Conservation (phyloP, 2,888 invertebrate genomes). For the Aphidoletes aphidimyza region DNA sequence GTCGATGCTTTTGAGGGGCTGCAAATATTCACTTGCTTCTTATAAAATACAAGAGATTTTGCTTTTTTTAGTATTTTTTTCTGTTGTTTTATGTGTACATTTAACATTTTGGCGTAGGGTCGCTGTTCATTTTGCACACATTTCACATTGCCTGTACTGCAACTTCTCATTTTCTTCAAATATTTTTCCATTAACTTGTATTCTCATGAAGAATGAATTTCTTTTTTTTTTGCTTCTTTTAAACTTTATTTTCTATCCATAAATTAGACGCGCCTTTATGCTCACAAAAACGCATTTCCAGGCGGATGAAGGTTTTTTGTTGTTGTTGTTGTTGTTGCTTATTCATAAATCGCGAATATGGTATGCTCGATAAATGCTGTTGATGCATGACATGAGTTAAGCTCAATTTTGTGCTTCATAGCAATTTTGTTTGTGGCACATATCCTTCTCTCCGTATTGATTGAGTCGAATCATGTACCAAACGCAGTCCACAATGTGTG, state of each 20-base stretch:
- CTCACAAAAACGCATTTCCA: background rate
- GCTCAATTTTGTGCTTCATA: background rate
- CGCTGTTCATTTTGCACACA: background rate
- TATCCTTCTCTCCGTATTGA: slow-evolving; percentile 6
- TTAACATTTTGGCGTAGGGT: background rate
- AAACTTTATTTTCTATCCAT: slow-evolving; percentile 28
- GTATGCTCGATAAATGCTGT: background rate
- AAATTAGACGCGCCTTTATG: background rate
- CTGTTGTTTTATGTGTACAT: background rate
- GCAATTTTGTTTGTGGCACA: slow-evolving; percentile 5
- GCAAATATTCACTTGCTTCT: too few species aligned
- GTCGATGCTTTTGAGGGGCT: background rate
- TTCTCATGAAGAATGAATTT: background rate
- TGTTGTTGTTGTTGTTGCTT: background rate
- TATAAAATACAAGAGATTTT: background rate
- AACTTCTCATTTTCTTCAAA: background rate
- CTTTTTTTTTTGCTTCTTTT: too few species aligned
- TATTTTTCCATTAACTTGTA: background rate
- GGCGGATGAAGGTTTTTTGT: background rate
- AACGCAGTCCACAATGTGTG: too few species aligned
- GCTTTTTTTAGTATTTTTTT: too few species aligned
- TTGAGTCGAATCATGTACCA: background rate
- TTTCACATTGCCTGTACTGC: background rate
- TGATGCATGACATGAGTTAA: background rate
- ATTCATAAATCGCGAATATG: slow-evolving; percentile 10